Percentiles rank a stretch among this genome's conserved stretches.
These are phyloP conservation scores for Drosophila greeni DNA, from an alignment of 2,888 invertebrate genomes.

Conservation along the genomic window DNA sequence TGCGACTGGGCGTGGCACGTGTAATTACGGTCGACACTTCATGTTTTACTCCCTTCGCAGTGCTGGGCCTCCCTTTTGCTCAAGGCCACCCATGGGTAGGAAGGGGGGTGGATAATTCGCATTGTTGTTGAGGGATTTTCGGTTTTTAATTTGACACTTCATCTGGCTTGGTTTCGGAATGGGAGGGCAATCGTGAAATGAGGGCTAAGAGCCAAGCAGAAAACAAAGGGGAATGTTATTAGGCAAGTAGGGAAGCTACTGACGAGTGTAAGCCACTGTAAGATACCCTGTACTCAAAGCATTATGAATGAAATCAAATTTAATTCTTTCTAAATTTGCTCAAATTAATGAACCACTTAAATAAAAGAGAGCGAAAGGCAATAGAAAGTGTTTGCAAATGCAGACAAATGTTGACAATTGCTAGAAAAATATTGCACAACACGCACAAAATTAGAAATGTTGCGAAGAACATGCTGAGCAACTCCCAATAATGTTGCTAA, in stretches of 20 bases:
- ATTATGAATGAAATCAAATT: neutral
- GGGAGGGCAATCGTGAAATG: neutral
- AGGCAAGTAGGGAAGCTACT: neutral
- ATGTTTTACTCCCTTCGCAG: constrained; percentile 39
- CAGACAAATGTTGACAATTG: neutral
- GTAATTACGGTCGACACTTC: constrained; percentile 66
- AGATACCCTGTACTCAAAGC: neutral
- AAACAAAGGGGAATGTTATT: neutral
- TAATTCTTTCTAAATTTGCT: neutral
- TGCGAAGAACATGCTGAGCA: neutral
- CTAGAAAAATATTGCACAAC: neutral
- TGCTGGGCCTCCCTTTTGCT: constrained; percentile 17
- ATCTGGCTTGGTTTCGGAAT: constrained; percentile 38
- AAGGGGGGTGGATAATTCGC: constrained; percentile 1
- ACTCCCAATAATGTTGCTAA: neutral
- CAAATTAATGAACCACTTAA: neutral
- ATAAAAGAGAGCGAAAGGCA: neutral
- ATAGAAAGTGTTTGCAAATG: neutral
- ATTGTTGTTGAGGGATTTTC: constrained; percentile 11
- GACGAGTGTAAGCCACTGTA: neutral
- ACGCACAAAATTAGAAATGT: neutral
- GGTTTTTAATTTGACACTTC: constrained; percentile 58
- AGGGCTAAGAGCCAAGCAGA: neutral
- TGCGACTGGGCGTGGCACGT: constrained; percentile 59
- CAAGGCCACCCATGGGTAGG: constrained; percentile 48